phyloP scores from a whole-genome alignment of 2,113 vertebrate species.

The Casuarius casuarius region DNA sequence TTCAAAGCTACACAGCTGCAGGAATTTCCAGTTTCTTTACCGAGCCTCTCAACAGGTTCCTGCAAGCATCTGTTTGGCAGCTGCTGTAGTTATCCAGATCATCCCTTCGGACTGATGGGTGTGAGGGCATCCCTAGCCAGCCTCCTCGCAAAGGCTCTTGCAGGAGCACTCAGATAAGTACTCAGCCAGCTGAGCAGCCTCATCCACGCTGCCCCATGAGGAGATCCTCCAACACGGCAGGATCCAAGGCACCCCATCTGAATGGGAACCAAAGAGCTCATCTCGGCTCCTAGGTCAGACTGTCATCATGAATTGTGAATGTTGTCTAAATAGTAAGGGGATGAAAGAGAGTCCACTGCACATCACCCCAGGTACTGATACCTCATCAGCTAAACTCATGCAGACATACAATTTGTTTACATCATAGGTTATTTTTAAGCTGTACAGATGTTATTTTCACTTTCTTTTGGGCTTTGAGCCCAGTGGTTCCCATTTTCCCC shows the following conservation, averaged over 20 bases:
- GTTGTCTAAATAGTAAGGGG: neutral
- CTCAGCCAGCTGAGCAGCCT: neutral
- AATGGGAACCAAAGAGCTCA: neutral
- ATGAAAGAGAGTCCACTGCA: neutral
- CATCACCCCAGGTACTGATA: neutral
- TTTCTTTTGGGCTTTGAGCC: neutral
- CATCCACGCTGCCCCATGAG: neutral
- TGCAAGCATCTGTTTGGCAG: neutral
- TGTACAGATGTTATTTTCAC: neutral
- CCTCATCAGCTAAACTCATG: neutral
- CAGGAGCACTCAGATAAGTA: neutral
- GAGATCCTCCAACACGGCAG: neutral
- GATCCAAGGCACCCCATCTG: neutral
- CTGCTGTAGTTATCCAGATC: neutral
- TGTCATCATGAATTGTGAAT: neutral
- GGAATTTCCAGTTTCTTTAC: neutral
- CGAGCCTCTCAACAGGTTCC: neutral
- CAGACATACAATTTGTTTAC: neutral
- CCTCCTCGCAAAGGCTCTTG: rapidly evolving
- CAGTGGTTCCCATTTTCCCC: neutral
- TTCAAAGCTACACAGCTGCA: neutral
- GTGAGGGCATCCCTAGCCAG: neutral
- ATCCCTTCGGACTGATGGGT: neutral
- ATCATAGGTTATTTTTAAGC: neutral
- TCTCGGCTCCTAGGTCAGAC: neutral